phyloP scores from a whole-genome alignment of 2,113 vertebrate genomes.

The Ceyx melanurus region DNA sequence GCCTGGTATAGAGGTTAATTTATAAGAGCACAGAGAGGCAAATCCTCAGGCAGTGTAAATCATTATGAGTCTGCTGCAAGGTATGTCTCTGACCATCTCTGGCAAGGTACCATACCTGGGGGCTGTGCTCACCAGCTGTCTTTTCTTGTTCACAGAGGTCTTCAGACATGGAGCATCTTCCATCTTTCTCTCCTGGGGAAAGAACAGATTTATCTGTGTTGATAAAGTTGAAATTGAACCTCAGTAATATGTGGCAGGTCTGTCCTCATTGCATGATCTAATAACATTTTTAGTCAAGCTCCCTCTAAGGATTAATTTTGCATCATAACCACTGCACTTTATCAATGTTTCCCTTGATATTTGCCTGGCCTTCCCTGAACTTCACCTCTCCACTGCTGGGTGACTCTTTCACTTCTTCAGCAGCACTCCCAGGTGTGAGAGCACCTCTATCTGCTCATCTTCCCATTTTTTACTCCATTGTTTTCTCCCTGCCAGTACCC shows the following conservation, averaged over 20 bases:
- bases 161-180: neutral
- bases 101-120: neutral
- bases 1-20: neutral
- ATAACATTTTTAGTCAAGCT: slow-evolving; percentile 1
- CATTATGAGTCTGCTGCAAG: neutral
- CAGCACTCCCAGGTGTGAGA: neutral
- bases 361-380: neutral
- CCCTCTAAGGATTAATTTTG: slow-evolving; percentile 20
- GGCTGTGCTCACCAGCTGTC: fast-evolving
- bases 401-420: neutral
- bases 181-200: neutral
- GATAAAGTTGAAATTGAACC: neutral
- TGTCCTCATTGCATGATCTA: neutral
- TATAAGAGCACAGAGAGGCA: neutral
- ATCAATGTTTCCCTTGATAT: neutral
- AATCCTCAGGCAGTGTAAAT: neutral
- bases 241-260: neutral
- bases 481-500: neutral
- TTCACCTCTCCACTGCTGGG: slow-evolving; percentile 4
- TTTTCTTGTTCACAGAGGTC: neutral
- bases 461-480: neutral
- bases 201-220: fast-evolving
- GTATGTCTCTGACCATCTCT: neutral
- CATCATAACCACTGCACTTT: neutral
- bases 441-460: neutral